These are phyloP conservation scores for Mesembrinibis cayennensis DNA, from an alignment of 2,113 vertebrate species.

Conservation along the genomic window DNA sequence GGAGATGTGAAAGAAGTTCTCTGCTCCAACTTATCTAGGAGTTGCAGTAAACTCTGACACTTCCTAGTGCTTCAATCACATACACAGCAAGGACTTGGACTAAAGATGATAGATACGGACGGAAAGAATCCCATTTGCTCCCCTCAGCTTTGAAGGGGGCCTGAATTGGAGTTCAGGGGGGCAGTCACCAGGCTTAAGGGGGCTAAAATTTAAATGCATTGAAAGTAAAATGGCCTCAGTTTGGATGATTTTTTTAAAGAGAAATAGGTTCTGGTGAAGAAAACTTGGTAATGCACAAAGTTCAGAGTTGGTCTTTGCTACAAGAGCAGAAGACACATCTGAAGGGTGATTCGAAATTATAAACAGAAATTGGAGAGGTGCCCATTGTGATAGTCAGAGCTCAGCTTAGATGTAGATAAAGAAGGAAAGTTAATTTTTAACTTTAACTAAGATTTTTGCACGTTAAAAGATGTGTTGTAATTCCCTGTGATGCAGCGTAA, in stretches of 20 bases:
- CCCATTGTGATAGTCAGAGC: background rate
- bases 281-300: background rate
- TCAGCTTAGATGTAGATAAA: background rate
- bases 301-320: background rate
- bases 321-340: background rate
- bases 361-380: background rate
- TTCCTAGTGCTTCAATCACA: background rate
- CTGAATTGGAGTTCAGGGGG: accelerated
- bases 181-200: background rate
- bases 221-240: background rate
- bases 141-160: background rate
- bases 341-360: background rate
- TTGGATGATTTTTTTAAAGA: background rate
- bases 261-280: background rate
- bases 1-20: background rate
- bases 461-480: background rate
- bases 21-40: background rate
- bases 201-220: background rate
- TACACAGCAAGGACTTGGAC: background rate
- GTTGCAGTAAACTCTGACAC: background rate
- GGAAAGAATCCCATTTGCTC: background rate
- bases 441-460: background rate
- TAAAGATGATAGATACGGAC: accelerated
- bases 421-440: constrained; percentile 39
- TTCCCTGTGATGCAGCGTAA: background rate